phyloP scores from a whole-genome alignment of 2,888 invertebrate species.

The Galerucella calmariensis region DNA sequence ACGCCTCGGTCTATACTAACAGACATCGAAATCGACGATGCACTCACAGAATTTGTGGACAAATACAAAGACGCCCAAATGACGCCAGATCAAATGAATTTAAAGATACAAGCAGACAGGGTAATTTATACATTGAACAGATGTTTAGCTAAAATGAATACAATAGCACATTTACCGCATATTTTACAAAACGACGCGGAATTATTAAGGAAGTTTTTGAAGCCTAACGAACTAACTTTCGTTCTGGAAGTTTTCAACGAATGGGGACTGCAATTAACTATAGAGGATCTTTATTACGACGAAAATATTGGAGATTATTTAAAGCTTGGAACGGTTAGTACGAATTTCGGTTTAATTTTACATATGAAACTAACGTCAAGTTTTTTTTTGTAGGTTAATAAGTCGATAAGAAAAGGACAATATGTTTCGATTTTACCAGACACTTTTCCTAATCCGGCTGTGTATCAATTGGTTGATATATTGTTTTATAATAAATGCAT shows the following conservation, averaged over 20 bases:
- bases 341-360: neutral
- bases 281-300: neutral
- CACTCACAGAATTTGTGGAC: slow-evolving; percentile 33
- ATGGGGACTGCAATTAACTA: slow-evolving; percentile 33
- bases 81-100: slow-evolving; percentile 61
- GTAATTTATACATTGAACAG: slow-evolving; percentile 58
- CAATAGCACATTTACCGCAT: slow-evolving; percentile 45
- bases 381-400: slow-evolving; percentile 17
- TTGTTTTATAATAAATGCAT: slow-evolving; percentile 49
- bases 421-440: slow-evolving; percentile 4
- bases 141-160: slow-evolving; percentile 36
- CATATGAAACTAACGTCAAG: neutral
- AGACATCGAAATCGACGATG: slow-evolving; percentile 36
- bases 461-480: slow-evolving; percentile 47
- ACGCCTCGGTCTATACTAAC: slow-evolving; percentile 26
- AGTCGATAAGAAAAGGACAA: neutral
- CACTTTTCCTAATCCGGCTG: slow-evolving; percentile 39
- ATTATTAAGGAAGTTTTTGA: slow-evolving; percentile 46
- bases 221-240: slow-evolving; percentile 40
- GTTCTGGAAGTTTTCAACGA: slow-evolving; percentile 39
- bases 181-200: slow-evolving; percentile 47
- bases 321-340: slow-evolving; percentile 24
- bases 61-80: slow-evolving; percentile 41
- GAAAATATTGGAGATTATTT: slow-evolving; percentile 22
- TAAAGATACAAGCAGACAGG: slow-evolving; percentile 69